Evolutionary conservation across 2,888 invertebrate species (phyloP), one percentile per base, ranked within the genome.

Genomic region (Yponomeuta evonymella): DNA sequence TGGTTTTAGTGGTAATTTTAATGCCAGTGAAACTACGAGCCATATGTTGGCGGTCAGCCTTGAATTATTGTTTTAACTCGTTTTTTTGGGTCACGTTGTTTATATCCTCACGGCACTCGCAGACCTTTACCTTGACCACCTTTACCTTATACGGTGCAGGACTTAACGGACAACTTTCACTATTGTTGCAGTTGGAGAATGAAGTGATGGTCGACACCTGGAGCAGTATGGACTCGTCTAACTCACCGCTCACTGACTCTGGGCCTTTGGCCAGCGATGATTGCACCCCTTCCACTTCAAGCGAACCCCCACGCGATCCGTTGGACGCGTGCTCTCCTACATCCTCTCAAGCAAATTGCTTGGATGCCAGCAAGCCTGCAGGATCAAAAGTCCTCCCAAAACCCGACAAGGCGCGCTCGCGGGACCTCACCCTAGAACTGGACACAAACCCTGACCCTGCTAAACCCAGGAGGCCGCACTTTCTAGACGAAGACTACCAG

Each of bases 401-500:
- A 78, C 70, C 79, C 70, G 90, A 91, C 83, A 91, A 89, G 75
- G 86, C 87, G 81, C 90, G 90, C 73, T 83, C 88, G 73, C 85
- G 89, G 75, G 86, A 90, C 75, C 84, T 92, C 30, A 88, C 88
- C 30, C 81, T 92, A 73, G 87, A 89, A 70, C 76, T 92, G 75
- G 90, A 90, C 73, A 85, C 86, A 72, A 88, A 89, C 69, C 78
- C 85, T 70, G 85, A 87, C 72, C 80, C 84, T n/a, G 79, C 82
- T 68, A 43, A 10, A 3, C 83, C 90, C 69, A 92, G 92, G 76
- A 93, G 93, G 76, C 93, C 94, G 36, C 94, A 94, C 83, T 94
- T 94, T 77, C 87, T 94, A 69, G 94, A 94, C 77, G 94, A 94
- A 76, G 94, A 94, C 81, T 94, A 93, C 72, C 93, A 93, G 70